Evolutionary conservation across 2,113 vertebrate genomes (phyloP), one percentile per base, ranked within the genome.

Genomic region (Gymnorhina tibicen): DNA sequence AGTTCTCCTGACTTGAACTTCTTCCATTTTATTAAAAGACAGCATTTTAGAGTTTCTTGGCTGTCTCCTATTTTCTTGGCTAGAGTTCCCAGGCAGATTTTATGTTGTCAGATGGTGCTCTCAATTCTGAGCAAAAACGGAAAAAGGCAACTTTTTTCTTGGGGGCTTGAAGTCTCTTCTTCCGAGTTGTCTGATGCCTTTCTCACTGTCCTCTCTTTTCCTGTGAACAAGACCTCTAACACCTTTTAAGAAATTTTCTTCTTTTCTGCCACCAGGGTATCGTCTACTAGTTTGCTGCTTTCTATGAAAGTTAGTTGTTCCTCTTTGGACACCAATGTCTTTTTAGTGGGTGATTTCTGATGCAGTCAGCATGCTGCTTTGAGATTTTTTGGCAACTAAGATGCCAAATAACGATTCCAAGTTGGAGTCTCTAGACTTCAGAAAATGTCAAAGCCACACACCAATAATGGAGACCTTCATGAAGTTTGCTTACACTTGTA

Each of bases 1-100:
- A 83, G 70, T 86, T 93, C 37, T 90, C 35, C 67, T 76, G 32
- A 85, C 74, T 94, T 92, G 84, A 79, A 83, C 21, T 39, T 85
- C 35, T 85, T 87, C 46, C 58, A 73, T 77, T 88, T 88, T 88
- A 91, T 74, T 86, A 91, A 85, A 91, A 87, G 63, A 86, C 9
- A 0, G 39, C 21, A 78, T 93, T 96, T 93, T 80, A 88, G 42
- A 87, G 50, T 80, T 85, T 90, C 50, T 95, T 95, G 93, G 67
- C 87, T 85, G 42, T 69, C 75, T 93, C 79, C 30, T 39, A 74
- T 83, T 91, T 95, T 88, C 75, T 87, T 96, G 70, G 56, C 87
- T 88, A 16, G 27, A 55, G 47, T 70, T 91, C 24, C 21, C 35
- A 88, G 55, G 95, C 72, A 95, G 67, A 91, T 90, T 90, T 95